Conservation (phyloP, 2,888 invertebrate genomes). For the Epirrhoe alternata region DNA sequence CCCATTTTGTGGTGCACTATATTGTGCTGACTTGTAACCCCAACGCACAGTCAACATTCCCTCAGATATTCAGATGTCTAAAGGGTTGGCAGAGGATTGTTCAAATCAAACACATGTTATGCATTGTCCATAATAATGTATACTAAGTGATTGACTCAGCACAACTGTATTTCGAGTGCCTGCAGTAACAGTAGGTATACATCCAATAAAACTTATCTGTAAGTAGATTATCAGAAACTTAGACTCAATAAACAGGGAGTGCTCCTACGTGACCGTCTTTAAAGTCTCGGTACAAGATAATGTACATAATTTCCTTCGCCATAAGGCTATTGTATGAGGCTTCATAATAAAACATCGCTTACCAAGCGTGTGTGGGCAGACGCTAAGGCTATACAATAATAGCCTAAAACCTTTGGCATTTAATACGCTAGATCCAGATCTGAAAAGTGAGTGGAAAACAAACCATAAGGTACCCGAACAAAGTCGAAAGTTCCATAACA, state of each 20-base stretch:
- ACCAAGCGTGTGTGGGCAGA: conserved; percentile 32
- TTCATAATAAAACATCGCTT: conserved; percentile 25
- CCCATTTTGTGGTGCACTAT: not conserved
- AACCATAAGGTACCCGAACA: conserved; percentile 8
- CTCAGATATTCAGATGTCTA: too few relatives aligned
- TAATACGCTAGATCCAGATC: conserved; percentile 2
- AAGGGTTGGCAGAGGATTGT: too few relatives aligned
- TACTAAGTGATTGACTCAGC: too few relatives aligned
- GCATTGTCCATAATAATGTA: too few relatives aligned
- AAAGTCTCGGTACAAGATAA: conserved; percentile 20
- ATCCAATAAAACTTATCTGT: conserved; percentile 16
- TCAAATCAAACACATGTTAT: too few relatives aligned
- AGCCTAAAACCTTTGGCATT: conserved; percentile 31
- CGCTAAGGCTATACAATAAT: conserved; percentile 27
- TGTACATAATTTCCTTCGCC: conserved; percentile 18
- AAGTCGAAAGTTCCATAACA: conserved; percentile 16
- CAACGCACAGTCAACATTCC: too few relatives aligned
- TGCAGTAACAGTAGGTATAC: not conserved
- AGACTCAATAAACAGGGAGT: conserved; percentile 11
- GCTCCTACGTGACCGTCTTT: conserved; percentile 26
- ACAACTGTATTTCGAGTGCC: not conserved
- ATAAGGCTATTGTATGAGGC: conserved; percentile 21
- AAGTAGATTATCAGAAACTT: not conserved
- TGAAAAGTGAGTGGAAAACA: not conserved
- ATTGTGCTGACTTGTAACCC: too few relatives aligned